Conservation (phyloP, 2,113 vertebrate genomes). For the Oceanites oceanicus region DNA sequence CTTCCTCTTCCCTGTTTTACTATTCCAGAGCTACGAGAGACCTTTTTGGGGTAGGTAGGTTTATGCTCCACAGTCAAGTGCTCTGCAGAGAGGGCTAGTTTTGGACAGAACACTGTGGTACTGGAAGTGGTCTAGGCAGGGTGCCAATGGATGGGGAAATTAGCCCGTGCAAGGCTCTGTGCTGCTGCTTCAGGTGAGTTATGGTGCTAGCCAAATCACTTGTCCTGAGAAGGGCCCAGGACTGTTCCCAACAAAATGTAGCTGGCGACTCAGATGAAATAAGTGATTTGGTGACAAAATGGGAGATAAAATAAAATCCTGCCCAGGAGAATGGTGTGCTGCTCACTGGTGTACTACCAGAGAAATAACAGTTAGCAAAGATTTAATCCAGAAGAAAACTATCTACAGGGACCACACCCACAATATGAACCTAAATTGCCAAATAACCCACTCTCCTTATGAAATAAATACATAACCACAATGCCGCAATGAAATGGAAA, state of each 20-base stretch:
- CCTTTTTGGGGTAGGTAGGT: not conserved
- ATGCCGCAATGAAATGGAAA: slow-evolving; percentile 27
- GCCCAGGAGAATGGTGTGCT: not conserved
- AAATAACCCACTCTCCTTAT: not conserved
- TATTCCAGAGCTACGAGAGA: not conserved
- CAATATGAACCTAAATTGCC: slow-evolving; percentile 13
- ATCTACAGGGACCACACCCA: not conserved
- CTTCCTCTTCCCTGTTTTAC: not conserved
- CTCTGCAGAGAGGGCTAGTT: not conserved
- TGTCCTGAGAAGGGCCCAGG: not conserved
- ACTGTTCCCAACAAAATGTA: not conserved
- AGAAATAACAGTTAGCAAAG: not conserved
- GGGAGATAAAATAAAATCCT: not conserved
- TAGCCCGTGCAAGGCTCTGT: not conserved
- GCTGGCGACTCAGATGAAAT: not conserved
- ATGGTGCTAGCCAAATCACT: not conserved
- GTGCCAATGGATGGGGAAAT: not conserved
- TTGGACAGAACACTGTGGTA: not conserved
- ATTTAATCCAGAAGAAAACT: slow-evolving; percentile 13
- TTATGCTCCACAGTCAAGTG: not conserved
- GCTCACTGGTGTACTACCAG: not conserved
- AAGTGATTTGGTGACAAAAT: not conserved
- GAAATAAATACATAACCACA: slow-evolving; percentile 46
- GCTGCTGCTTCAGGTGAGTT: not conserved
- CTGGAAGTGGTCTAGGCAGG: not conserved